Conservation (phyloP, 2,797 vertebrate genomes). For the Gobionotothen gibberifrons region DNA sequence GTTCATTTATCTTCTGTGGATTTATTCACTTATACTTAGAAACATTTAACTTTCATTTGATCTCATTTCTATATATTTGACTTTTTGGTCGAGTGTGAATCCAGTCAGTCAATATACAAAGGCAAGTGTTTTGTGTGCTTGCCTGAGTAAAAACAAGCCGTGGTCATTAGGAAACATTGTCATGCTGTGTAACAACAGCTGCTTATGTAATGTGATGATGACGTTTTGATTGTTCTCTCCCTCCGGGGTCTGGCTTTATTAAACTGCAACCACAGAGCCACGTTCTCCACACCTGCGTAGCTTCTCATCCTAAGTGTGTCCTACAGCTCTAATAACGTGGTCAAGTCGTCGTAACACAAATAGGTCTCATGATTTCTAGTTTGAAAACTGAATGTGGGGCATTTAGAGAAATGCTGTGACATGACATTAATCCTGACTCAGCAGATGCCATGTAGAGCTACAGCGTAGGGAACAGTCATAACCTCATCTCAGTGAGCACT, state of each 20-base stretch:
- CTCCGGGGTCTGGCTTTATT: constrained; percentile 30
- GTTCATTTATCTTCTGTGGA: constrained; percentile 27
- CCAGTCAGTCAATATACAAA: not conserved
- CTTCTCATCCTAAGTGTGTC: constrained; percentile 25
- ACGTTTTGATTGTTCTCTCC: constrained; percentile 16
- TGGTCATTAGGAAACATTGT: constrained; percentile 30
- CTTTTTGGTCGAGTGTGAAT: not conserved
- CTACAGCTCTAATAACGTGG: constrained; percentile 25
- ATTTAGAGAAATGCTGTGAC: constrained; percentile 30
- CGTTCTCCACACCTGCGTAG: constrained; percentile 30
- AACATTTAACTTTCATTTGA: not conserved
- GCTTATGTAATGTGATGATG: constrained; percentile 61
- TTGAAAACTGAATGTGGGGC: constrained; percentile 58
- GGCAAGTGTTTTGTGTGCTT: not conserved
- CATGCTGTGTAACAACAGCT: constrained; percentile 53
- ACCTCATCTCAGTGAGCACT: constrained; percentile 35
- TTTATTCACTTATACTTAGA: not conserved
- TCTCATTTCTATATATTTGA: not conserved
- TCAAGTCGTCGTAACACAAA: constrained; percentile 19
- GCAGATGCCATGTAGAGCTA: constrained; percentile 20
- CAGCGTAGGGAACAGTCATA: constrained; percentile 14
- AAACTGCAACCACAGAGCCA: constrained; percentile 34
- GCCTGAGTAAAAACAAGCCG: constrained; percentile 22
- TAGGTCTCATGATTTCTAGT: constrained; percentile 38
- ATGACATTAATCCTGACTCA: constrained; percentile 48